Evolutionary conservation across 1,140 invertebrate genomes (phyloP), one percentile per base, ranked within the genome.

Genomic region (Drosophila azteca): DNA sequence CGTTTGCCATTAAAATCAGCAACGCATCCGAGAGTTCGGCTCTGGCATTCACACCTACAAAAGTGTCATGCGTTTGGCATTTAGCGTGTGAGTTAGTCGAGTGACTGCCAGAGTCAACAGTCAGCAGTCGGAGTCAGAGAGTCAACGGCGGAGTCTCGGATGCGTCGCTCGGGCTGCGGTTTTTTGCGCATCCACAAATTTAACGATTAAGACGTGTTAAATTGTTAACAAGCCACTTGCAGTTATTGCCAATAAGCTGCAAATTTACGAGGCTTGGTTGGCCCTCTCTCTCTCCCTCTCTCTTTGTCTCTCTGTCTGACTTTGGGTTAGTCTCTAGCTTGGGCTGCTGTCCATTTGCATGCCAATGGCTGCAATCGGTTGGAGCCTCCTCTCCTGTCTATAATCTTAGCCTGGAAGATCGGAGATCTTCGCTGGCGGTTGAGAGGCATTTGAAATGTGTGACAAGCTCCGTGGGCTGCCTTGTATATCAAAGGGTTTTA

Each of bases 171-270:
- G n/a, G 60, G 9, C 17, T 50, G 24, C 24, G 43, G 62, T 66
- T 60, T 67, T 65, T 61, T 79, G 50, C 57, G 63, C 63, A 71
- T 67, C 70, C 77, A 91, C 90, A 91, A 91, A 91, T 90, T 91
- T 91, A 91, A 91, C 90, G 90, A 91, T 91, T 90, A 91, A 91
- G 90, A 91, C 82, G 90, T 91, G 90, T 91, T 91, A 91, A 91
- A 91, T 91, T 91, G 90, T 91, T 91, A 91, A 91, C 90, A 91
- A 91, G 90, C 90, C 90, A 90, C 83, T 91, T 90, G 84, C 85
- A 84, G 83, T 90, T 90, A 85, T 90, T 89, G 89, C 79, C 87
- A 90, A 90, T 90, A 90, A 90, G 90, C 90, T 90, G 89, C 79
- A 83, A 90, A 90, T 90, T 90, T 90, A 90, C 77, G 89, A 88